Evolutionary conservation across 2,113 vertebrate genomes (phyloP).

Genomic region (Cisticola juncidis): DNA sequence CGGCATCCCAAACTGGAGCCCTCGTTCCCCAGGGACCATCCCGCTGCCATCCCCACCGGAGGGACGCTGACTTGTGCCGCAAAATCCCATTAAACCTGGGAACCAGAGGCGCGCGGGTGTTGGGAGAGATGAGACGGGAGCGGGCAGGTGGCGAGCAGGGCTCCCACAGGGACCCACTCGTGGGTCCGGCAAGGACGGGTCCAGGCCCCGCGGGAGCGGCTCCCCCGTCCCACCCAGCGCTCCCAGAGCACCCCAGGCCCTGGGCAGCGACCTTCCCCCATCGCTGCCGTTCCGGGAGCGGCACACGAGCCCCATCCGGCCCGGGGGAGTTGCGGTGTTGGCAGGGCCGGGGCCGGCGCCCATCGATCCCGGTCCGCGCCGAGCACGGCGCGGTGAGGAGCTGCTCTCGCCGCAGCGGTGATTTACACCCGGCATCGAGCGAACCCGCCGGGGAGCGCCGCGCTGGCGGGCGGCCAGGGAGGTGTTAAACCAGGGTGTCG

Average conservation of each 20-base stretch:
- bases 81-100: not conserved
- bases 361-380: not conserved
- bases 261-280: accelerated
- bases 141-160: not conserved
- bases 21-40: not conserved
- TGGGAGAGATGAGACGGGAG: not conserved
- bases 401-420: not conserved
- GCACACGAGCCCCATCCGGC: not conserved
- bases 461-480: not conserved
- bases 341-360: not conserved
- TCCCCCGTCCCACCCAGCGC: not conserved
- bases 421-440: not conserved
- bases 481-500: accelerated
- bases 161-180: not conserved
- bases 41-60: accelerated
- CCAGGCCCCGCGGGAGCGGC: not conserved
- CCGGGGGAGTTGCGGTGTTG: not conserved
- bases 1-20: not conserved
- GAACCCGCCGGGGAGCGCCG: not conserved
- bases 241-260: accelerated
- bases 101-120: not conserved
- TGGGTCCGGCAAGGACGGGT: not conserved
- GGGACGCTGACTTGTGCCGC: not conserved
- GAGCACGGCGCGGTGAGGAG: not conserved
- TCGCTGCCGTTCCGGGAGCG: accelerated